Base-by-base conservation (phyloP, 2,888 invertebrate genomes). In the Trachelus iudaicus region DNA sequence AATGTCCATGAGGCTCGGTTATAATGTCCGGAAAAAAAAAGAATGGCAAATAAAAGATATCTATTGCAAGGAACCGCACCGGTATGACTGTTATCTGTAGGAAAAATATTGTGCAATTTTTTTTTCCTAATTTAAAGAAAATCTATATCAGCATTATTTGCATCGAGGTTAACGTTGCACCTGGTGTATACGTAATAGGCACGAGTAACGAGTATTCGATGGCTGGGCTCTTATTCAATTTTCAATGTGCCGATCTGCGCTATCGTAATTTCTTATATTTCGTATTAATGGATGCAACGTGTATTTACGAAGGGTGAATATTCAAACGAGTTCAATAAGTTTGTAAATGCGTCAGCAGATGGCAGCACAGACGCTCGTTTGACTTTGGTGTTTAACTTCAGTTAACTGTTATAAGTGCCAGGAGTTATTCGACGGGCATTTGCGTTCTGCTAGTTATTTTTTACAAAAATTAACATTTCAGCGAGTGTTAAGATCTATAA, bases 181-280 rank as follows among this genome's bases (percentile, higher is more conserved):
- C 23, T 23, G 56, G 56, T 9, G 56, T 56, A 56, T 9, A 56
- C 56, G 23, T 56, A 56, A 56, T 56, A 56, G 23, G 9, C n/a
- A 56, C 31, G 33, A 75, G 77, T 83, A 84, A 86, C 83, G 84
- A 84, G 83, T 80, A 85, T 85, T 81, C 82, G 82, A 84, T 84
- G 81, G 81, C 79, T 74, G 23, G 56, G 77, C 79, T 71, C 69
- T 80, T 86, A 85, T 85, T 81, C 85, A 80, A 80, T 84, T 83
- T 80, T 74, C 83, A 82, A 86, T 85, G 82, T 82, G 81, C 82
- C 83, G 81, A 82, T 84, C 83, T 85, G 30, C 31, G 68, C 73
- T 34, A 33, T 33, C 34, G 33, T 15, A 30, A 69, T 37, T 73
- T 80, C 81, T 77, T 80, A 81, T 82, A 81, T 85, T 80, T 77